Evolutionary conservation across 2,797 vertebrate species (phyloP).

Genomic region (Phylloscopus collybita): DNA sequence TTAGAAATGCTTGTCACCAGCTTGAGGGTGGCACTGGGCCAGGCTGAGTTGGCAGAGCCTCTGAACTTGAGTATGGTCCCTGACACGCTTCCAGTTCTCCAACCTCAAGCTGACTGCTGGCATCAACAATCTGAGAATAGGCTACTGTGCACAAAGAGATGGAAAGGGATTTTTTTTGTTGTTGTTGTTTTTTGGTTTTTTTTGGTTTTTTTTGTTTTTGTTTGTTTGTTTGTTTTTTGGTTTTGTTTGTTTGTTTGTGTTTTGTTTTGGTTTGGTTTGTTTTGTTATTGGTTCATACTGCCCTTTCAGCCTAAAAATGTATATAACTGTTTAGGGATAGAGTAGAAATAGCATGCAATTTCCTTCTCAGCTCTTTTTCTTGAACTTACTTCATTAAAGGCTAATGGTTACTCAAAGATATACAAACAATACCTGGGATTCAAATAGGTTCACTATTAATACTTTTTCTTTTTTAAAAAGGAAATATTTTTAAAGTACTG

Average conservation of each 20-base stretch:
- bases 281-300: background rate
- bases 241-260: too few species aligned
- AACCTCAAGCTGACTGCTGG: background rate
- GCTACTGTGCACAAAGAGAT: background rate
- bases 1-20: background rate
- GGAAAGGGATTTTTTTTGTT: background rate
- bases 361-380: background rate
- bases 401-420: background rate
- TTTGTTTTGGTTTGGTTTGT: too few species aligned
- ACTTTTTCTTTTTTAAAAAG: background rate
- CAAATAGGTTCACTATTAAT: background rate
- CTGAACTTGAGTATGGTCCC: background rate
- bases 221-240: background rate
- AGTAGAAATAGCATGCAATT: background rate
- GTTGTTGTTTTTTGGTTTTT: too few species aligned
- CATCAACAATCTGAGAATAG: background rate
- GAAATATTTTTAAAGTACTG: background rate
- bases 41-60: background rate
- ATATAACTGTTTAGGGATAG: background rate
- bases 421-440: background rate
- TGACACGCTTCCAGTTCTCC: background rate
- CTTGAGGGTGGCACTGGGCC: background rate
- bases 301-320: background rate
- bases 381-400: background rate
- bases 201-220: background rate